A percentile compares a stretch with the other conserved stretches of the same genome.
Conservation (phyloP, 2,797 vertebrate species). For the Cyclopterus lumpus region DNA sequence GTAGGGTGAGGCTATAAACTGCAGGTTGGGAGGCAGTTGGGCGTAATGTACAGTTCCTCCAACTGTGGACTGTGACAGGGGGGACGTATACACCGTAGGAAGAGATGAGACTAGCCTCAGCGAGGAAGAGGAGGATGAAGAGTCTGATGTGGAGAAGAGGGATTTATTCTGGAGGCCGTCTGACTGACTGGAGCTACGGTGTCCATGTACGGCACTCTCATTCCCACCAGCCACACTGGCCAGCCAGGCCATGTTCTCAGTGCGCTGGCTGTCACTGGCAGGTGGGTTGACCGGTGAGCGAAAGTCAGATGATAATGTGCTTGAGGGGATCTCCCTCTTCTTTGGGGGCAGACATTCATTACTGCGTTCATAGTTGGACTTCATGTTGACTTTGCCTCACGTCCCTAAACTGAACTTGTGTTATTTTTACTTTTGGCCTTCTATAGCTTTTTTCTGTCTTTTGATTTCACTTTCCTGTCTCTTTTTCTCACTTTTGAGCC, state of each 20-base stretch:
- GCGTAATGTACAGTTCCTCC: conserved; percentile 91
- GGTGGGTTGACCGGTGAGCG: conserved; percentile 83
- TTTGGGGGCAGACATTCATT: conserved; percentile 99
- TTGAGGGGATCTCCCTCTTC: conserved; percentile 94
- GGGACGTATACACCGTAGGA: conserved; percentile 88
- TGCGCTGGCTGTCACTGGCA: conserved; percentile 89
- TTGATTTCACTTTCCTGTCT: conserved; percentile 66
- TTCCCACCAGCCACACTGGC: conserved; percentile 85
- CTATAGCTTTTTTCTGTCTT: conserved; percentile 32
- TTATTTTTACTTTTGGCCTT: conserved; percentile 37
- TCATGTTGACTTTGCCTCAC: conserved; percentile 86
- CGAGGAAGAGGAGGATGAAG: conserved; percentile 79
- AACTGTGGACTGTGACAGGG: conserved; percentile 84
- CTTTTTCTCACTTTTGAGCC: conserved; percentile 68
- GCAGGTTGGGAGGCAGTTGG: conserved; percentile 92
- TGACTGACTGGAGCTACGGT: conserved; percentile 76
- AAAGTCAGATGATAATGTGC: conserved; percentile 89
- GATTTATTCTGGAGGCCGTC: conserved; percentile 90
- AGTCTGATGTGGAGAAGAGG: conserved; percentile 85
- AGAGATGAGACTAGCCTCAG: conserved; percentile 87
- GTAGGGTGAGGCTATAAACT: conserved; percentile 93
- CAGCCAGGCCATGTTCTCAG: conserved; percentile 94
- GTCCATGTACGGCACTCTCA: conserved; percentile 74
- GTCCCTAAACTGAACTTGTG: conserved; percentile 45
- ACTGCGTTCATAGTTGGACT: conserved; percentile 98